Conservation (phyloP, 1,140 invertebrate genomes). For the Marisa cornuarietis region DNA sequence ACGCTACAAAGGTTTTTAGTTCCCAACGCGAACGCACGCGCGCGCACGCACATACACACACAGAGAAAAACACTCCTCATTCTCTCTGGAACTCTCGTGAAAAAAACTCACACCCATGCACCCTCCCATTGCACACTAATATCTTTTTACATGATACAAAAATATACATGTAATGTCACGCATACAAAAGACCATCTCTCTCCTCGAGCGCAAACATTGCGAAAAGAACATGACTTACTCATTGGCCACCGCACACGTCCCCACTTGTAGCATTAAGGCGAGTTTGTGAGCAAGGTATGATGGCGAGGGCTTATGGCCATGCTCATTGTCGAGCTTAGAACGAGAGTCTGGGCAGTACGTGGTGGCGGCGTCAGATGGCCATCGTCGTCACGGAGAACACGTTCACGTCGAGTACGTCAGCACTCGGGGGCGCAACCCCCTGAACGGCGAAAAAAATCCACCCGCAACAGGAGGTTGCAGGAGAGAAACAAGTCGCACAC, state of each 20-base stretch:
- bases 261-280: slow-evolving; percentile 18
- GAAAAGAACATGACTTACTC: slow-evolving; percentile 19
- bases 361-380: not conserved
- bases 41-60: slow-evolving; percentile 4
- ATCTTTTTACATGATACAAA: too few species aligned
- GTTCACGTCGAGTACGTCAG: not conserved
- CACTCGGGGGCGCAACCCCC: not conserved
- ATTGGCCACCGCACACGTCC: slow-evolving; percentile 23
- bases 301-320: not conserved
- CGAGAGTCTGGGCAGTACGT: not conserved
- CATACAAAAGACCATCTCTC: not conserved
- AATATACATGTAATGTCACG: too few species aligned
- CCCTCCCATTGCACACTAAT: too few species aligned
- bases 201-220: not conserved
- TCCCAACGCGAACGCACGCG: not conserved
- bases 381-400: not conserved
- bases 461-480: not conserved
- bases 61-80: too few species aligned
- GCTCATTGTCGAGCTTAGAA: not conserved
- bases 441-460: not conserved
- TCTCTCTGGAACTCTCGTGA: too few species aligned
- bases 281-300: not conserved
- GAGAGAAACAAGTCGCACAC: not conserved
- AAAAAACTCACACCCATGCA: too few species aligned
- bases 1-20: not conserved